A percentile compares a stretch with the other conserved stretches of the same genome.
Conservation (phyloP, 2,113 vertebrate species). For the Mirounga angustirostris region DNA sequence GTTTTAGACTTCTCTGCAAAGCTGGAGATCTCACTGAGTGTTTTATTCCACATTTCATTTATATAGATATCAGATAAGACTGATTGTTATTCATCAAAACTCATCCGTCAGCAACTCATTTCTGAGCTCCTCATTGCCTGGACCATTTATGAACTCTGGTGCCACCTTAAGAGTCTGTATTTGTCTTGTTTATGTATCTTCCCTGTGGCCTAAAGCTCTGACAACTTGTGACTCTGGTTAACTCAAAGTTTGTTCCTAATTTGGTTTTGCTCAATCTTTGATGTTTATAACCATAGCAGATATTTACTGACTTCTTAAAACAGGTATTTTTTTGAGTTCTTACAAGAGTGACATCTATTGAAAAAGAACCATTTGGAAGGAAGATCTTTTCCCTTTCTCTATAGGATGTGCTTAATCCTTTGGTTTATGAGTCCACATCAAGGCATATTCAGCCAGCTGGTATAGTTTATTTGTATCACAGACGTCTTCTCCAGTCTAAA, state of each 20-base stretch:
- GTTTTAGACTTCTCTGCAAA: background rate
- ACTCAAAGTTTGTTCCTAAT: background rate
- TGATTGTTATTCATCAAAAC: background rate
- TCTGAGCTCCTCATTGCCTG: background rate
- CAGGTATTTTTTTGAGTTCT: background rate
- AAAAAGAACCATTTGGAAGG: background rate
- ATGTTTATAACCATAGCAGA: background rate
- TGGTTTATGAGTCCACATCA: background rate
- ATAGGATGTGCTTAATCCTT: background rate
- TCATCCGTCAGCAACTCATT: background rate
- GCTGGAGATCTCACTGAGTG: background rate
- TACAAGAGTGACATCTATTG: background rate
- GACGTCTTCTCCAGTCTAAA: background rate
- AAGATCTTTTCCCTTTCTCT: background rate
- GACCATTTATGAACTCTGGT: background rate
- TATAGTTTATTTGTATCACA: background rate
- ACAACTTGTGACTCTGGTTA: background rate
- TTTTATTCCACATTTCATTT: background rate
- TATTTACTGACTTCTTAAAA: background rate
- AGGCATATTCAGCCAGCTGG: background rate
- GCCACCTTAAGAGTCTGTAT: background rate
- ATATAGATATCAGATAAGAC: background rate
- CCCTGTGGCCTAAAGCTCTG: background rate
- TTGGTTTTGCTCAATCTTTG: background rate
- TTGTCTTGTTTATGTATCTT: background rate